phyloP scores from a whole-genome alignment of 2,113 vertebrate genomes.

The Petrocephalus microphthalmus region DNA sequence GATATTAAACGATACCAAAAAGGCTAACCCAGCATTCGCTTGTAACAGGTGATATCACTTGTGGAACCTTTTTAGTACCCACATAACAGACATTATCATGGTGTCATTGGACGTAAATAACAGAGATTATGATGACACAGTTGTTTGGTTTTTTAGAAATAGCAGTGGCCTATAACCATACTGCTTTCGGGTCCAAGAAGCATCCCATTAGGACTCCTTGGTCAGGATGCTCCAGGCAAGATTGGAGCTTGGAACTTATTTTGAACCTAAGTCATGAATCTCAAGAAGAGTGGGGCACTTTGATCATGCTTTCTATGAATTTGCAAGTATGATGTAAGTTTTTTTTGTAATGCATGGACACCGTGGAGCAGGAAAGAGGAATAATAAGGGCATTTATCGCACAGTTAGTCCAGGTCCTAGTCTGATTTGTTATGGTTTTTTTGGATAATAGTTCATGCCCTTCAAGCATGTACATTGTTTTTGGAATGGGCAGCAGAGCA shows the following conservation, averaged over 20 bases:
- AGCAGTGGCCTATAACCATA: not conserved
- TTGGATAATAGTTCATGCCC: not conserved
- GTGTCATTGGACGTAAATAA: not conserved
- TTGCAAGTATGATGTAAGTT: not conserved
- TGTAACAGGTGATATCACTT: not conserved
- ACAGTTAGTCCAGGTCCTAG: not conserved
- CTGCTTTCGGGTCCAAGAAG: not conserved
- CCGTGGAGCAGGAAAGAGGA: not conserved
- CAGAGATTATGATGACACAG: not conserved
- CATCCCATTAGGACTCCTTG: not conserved
- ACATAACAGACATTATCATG: not conserved
- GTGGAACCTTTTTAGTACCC: not conserved
- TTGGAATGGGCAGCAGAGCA: not conserved
- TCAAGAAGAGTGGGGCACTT: not conserved
- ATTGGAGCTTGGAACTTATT: slow-evolving; percentile 8
- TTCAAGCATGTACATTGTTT: not conserved
- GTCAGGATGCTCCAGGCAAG: not conserved
- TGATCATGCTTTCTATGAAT: slow-evolving; percentile 4
- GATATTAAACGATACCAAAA: not conserved
- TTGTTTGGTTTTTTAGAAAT: slow-evolving; percentile 4
- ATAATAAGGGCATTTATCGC: not conserved
- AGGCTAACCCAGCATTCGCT: not conserved
- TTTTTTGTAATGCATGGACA: not conserved
- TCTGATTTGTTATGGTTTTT: not conserved
- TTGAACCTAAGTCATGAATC: not conserved